These are phyloP conservation scores for Pteronotus mesoamericanus DNA, from an alignment of 2,797 vertebrate genomes.

Conservation along the genomic window DNA sequence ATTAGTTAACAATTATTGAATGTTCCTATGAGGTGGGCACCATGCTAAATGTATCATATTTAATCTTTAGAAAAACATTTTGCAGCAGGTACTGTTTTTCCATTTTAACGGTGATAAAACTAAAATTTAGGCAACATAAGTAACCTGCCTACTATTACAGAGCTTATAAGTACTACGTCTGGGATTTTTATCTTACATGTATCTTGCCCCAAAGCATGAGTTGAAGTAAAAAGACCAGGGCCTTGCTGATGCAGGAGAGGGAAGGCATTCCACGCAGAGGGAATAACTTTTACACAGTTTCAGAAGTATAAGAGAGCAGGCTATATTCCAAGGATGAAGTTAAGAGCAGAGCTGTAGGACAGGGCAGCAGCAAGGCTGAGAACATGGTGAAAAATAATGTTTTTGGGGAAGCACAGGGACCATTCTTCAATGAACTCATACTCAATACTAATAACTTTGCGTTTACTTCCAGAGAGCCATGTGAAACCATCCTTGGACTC, in stretches of 20 bases:
- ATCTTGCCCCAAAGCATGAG: neutral
- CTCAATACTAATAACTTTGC: neutral
- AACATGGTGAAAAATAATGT: neutral
- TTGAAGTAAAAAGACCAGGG: neutral
- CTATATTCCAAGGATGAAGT: neutral
- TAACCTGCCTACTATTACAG: neutral
- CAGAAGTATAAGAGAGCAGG: neutral
- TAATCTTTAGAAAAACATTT: neutral
- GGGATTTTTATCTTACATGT: neutral
- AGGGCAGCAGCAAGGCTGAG: neutral
- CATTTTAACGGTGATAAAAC: neutral
- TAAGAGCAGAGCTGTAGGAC: accelerated
- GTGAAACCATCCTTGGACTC: neutral
- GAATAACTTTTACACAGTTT: neutral
- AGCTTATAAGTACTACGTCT: neutral
- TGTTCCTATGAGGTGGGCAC: neutral
- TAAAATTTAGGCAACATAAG: neutral
- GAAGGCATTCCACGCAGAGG: neutral
- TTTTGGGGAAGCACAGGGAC: neutral
- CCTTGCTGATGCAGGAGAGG: neutral
- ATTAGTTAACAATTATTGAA: neutral
- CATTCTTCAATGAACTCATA: neutral
- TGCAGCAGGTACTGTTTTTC: neutral
- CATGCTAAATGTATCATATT: neutral
- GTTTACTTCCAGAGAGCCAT: neutral